Evolutionary conservation across 2,888 invertebrate genomes (phyloP).

Genomic region (Xanthia icteritia): DNA sequence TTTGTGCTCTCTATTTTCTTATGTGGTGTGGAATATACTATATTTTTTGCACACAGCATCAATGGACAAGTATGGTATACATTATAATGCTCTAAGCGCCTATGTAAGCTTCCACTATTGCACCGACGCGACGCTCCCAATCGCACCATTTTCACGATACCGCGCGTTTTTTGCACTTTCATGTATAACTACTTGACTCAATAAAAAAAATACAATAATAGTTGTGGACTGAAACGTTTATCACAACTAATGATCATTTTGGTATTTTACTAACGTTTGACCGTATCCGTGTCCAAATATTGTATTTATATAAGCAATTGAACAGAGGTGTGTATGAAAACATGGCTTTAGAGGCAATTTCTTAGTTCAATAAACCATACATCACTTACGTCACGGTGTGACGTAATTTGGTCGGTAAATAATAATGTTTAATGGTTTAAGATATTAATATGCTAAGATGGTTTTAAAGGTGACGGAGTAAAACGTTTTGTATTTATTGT

Average conservation of each 20-base stretch:
- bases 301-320: slow-evolving; percentile 36
- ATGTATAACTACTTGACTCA: background rate
- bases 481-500: slow-evolving; percentile 50
- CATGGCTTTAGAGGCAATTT: slow-evolving; percentile 38
- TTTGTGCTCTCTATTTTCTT: background rate
- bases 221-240: background rate
- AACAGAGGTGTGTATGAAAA: slow-evolving; percentile 32
- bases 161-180: background rate
- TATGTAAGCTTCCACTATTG: background rate
- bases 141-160: slow-evolving; percentile 2
- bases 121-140: background rate
- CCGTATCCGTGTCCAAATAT: slow-evolving; percentile 6
- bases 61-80: background rate
- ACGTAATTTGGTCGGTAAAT: slow-evolving; percentile 23
- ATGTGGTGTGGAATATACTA: background rate
- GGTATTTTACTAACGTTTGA: background rate
- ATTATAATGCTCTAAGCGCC: slow-evolving; percentile 6
- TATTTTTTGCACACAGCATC: too few species aligned
- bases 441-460: slow-evolving; percentile 26
- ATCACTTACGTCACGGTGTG: slow-evolving; percentile 15
- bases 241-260: background rate
- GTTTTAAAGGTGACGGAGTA: slow-evolving; percentile 55
- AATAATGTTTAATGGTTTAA: slow-evolving; percentile 41
- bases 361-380: slow-evolving; percentile 17
- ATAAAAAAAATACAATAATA: slow-evolving; percentile 1